Evolutionary conservation across 2,888 invertebrate genomes (phyloP), one percentile per base, ranked within the genome.

Genomic region (Melinaea menophilus): DNA sequence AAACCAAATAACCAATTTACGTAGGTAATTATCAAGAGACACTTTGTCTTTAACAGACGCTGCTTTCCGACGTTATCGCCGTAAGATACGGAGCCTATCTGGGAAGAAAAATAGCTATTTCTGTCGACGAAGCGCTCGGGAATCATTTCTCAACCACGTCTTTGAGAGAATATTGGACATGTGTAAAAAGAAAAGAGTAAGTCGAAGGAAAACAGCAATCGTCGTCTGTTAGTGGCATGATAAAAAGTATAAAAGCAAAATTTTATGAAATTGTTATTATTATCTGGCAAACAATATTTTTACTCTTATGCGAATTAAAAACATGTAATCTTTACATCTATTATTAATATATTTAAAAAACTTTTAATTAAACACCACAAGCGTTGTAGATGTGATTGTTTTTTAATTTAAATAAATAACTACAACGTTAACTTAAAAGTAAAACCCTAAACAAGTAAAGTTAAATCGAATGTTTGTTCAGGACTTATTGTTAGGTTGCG

Each of bases 41-140:
- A 57, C 41, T 57, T 58, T 62, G 57, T 62, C 61, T 54, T 31
- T 47, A 33, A 58, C 58, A 54, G 54, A 61, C 54, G 45, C 62
- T 45, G 56, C 59, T 47, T 46, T 54, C 46, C 48, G 55, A 58
- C 62, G 55, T 62, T 65, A 65, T 59, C 62, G 66, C 66, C 70
- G 55, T 66, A 67, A 64, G 69, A 79, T 77, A 80, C 78, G 79
- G 66, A 65, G 72, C 77, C 78, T 84, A 82, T 84, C 84, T 80
- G 78, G 68, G 68, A 80, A 83, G 84, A 84, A 82, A 85, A 85
- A 85, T 85, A 79, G 80, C 77, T 71, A 78, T 75, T 68, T 76
- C 73, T 78, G 79, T 81, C 80, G 76, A 75, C 71, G 68, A 72
- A 74, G 74, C 81, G 77, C 79, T 73, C 70, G 74, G 80, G 79